phyloP scores from a whole-genome alignment of 2,113 vertebrate genomes.

The Coryphaenoides rupestris region DNA sequence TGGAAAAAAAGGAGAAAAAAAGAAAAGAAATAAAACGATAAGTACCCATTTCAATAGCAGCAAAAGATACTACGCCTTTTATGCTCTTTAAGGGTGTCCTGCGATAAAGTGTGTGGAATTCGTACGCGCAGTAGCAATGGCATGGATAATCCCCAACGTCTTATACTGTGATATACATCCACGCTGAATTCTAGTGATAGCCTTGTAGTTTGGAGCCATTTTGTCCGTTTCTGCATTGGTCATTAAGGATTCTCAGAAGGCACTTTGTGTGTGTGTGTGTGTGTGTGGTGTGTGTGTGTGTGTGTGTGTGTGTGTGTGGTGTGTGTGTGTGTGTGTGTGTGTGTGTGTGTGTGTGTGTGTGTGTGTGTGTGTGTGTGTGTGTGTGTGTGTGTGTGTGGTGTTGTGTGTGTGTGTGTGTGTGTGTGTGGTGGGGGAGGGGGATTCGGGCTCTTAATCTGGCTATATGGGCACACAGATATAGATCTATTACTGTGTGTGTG shows the following conservation, averaged over 20 bases:
- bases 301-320: slow-evolving; percentile 15
- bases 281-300: neutral
- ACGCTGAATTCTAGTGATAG: slow-evolving; percentile 57
- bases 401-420: slow-evolving; percentile 18
- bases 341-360: slow-evolving; percentile 21
- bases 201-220: slow-evolving; percentile 65
- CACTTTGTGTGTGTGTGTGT: slow-evolving; percentile 83
- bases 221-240: slow-evolving; percentile 89
- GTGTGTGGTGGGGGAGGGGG: too few species aligned
- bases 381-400: slow-evolving; percentile 19
- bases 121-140: slow-evolving; percentile 47
- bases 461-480: slow-evolving; percentile 43
- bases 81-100: slow-evolving; percentile 52
- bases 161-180: slow-evolving; percentile 54
- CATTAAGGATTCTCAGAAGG: slow-evolving; percentile 92
- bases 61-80: slow-evolving; percentile 59
- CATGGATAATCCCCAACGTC: slow-evolving; percentile 58
- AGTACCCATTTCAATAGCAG: slow-evolving; percentile 72
- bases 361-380: neutral
- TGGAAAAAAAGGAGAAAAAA: slow-evolving; percentile 36
- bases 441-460: neutral
- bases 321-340: slow-evolving; percentile 19
- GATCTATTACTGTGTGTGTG: slow-evolving; percentile 10
- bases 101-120: slow-evolving; percentile 47
- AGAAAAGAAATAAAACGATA: slow-evolving; percentile 25